Evolutionary conservation across 2,888 invertebrate species (phyloP).

Genomic region (Didymodactylos carnosus): DNA sequence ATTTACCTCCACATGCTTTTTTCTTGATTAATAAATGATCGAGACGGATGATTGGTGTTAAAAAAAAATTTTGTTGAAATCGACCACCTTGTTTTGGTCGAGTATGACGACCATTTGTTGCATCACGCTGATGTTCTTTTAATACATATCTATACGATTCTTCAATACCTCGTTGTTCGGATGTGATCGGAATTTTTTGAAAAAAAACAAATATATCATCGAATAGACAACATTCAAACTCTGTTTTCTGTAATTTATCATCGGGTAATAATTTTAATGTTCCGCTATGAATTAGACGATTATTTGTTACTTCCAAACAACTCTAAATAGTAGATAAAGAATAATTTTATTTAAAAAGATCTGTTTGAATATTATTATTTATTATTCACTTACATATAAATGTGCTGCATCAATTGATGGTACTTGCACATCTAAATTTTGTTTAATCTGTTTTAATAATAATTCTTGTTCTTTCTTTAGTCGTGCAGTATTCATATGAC

Average conservation of each 20-base stretch:
- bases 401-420: neutral
- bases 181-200: neutral
- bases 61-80: neutral
- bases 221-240: neutral
- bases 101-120: neutral
- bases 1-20: neutral
- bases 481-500: neutral
- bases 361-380: too few species aligned
- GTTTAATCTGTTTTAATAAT: neutral
- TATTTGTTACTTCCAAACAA: neutral
- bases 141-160: neutral
- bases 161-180: neutral
- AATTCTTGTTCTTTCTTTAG: neutral
- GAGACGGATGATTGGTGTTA: neutral
- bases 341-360: neutral
- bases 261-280: neutral
- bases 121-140: conserved; percentile 1
- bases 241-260: neutral
- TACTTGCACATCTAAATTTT: neutral
- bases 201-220: neutral
- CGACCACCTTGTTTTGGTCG: neutral
- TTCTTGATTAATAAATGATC: neutral
- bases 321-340: neutral
- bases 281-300: neutral
- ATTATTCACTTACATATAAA: neutral